Conservation (phyloP, 92 coral and sea anemone genomes). For the Bergia puertoricense region DNA sequence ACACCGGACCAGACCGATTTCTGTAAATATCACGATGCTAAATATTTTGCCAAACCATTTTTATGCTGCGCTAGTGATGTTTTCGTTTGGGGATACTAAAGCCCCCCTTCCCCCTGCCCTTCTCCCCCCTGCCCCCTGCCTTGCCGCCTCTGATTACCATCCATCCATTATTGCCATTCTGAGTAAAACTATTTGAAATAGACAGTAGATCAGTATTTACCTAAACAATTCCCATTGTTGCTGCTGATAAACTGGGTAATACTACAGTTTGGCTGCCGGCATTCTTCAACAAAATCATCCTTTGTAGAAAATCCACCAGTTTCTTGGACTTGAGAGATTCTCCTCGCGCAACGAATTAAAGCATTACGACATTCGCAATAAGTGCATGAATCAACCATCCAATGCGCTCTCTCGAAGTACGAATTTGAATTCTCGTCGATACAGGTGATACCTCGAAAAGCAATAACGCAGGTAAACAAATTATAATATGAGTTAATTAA, state of each 20-base stretch:
- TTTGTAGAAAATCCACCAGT: background rate
- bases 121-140: too few species aligned
- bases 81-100: too few species aligned
- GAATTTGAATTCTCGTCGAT: constrained; percentile 33
- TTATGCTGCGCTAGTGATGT: too few species aligned
- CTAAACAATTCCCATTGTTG: background rate
- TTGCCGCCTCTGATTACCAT: too few species aligned
- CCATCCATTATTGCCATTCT: too few species aligned
- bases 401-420: constrained; percentile 48
- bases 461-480: too few species aligned
- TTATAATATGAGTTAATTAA: too few species aligned
- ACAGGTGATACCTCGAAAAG: background rate
- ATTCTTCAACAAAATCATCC: background rate
- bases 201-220: background rate
- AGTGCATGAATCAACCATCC: constrained; percentile 45
- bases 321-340: background rate
- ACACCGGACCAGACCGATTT: too few species aligned
- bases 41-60: too few species aligned
- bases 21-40: too few species aligned
- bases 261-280: background rate
- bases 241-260: background rate
- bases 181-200: too few species aligned
- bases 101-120: too few species aligned
- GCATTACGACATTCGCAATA: constrained; percentile 23
- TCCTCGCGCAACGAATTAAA: constrained; percentile 18